Evolutionary conservation across 2,113 vertebrate genomes (phyloP), one percentile per base, ranked within the genome.

Genomic region (Gorilla gorilla): DNA sequence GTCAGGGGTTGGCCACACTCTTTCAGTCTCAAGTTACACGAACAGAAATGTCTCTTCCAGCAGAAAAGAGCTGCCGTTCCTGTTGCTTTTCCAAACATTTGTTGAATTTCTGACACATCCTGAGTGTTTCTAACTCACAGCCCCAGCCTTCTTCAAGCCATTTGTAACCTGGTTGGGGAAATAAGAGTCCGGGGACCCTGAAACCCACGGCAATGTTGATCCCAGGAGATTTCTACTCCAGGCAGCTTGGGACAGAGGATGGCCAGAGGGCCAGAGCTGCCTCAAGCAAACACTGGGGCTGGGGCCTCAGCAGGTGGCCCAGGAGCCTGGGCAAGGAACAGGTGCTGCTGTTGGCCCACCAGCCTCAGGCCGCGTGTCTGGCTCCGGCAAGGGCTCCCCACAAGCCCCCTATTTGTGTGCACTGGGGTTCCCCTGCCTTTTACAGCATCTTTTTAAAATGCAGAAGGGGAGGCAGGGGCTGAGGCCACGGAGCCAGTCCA

Each of bases 311-410:
- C 45, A 2, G n/a, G 20, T 18, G 66, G 64, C 61, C 55, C 93
- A 1, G 78, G 52, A 13, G 4, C 27, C 93, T 18, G 4, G 9
- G 25, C 22, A 35, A 59, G 81, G 43, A 48, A 3, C 38, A 18
- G 22, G 59, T 32, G 43, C 38, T 32, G 27, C 61, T 32, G 61
- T 32, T 2, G 2, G 61, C 61, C 27, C 27, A 32, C 61, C 61
- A 30, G 61, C 61, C 61, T 20, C 9, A 40, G 64, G 20, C 66
- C 22, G 35, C 0, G 0, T 0, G 38, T 45, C 64, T 59, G 38
- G 30, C 11, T 73, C 48, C 30, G 0, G 12, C 32, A 5, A 9
- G 61, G 27, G 43, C 66, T 45, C 48, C 45, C 59, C 14, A 1
- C 61, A 32, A 64, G 12, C 13, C 27, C 61, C 12, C 61, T 64